Evolutionary conservation across 2,888 invertebrate species (phyloP).

Genomic region (Tholera decimalis): DNA sequence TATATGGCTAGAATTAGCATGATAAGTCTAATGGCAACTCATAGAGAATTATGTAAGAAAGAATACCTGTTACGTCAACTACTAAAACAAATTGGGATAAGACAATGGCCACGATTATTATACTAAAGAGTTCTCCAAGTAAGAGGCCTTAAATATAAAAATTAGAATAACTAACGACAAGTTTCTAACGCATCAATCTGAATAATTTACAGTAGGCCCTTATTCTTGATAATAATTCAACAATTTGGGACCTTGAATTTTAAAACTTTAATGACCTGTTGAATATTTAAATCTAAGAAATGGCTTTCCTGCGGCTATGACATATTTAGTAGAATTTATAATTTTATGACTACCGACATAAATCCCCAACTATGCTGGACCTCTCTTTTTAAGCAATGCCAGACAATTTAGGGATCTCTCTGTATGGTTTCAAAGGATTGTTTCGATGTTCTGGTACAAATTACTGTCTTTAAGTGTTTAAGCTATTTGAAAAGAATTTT

Average conservation of each 20-base stretch:
- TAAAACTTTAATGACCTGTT: conserved; percentile 72
- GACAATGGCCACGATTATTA: no score
- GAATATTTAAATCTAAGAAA: conserved; percentile 79
- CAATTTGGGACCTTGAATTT: conserved; percentile 64
- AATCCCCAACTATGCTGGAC: conserved; percentile 46
- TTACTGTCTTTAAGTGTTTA: conserved; percentile 80
- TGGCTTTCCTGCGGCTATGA: conserved; percentile 80
- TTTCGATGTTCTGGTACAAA: conserved; percentile 74
- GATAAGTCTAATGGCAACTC: no score
- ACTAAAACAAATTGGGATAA: no score
- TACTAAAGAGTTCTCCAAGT: neutral
- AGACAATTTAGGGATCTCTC: neutral
- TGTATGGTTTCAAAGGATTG: conserved; percentile 46
- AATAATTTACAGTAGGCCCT: conserved; percentile 42
- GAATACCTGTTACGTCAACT: no score
- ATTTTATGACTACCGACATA: conserved; percentile 78
- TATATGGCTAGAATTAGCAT: no score
- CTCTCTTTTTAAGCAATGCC: neutral
- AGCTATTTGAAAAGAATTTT: conserved; percentile 79
- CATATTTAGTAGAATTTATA: conserved; percentile 77
- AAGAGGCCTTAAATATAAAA: neutral
- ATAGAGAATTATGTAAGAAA: no score
- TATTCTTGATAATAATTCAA: conserved; percentile 51
- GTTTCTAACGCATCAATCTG: conserved; percentile 25
- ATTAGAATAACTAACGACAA: conserved; percentile 38